A percentile compares a stretch with the other conserved stretches of the same genome.
Evolutionary conservation across 2,797 vertebrate species (phyloP).

Genomic region (Melopsittacus undulatus): DNA sequence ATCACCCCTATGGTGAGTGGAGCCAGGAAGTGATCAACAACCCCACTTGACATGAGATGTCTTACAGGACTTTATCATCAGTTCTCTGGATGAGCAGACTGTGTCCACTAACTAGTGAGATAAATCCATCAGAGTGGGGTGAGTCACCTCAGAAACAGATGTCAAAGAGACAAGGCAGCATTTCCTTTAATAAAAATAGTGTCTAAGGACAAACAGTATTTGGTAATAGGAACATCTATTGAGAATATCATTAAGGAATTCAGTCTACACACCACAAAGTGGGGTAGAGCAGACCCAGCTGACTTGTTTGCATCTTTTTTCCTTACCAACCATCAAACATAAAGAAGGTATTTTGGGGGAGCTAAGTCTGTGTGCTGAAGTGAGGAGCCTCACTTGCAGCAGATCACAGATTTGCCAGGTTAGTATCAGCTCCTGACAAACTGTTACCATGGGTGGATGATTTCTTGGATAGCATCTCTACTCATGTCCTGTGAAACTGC

Average conservation of each 20-base stretch:
- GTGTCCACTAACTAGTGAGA: not conserved
- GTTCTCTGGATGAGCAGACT: not conserved
- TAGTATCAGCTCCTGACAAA: not conserved
- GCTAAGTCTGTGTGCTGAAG: not conserved
- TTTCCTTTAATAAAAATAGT: not conserved
- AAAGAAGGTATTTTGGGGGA: not conserved
- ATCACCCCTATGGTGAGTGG: not conserved
- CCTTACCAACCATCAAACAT: not conserved
- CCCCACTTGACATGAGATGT: not conserved
- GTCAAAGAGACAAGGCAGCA: not conserved
- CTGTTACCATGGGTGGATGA: not conserved
- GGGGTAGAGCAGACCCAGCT: not conserved
- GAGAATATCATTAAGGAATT: slow-evolving; percentile 5
- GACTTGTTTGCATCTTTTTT: not conserved
- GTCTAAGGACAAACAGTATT: not conserved
- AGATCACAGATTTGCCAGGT: not conserved
- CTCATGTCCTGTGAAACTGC: not conserved
- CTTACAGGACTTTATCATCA: not conserved
- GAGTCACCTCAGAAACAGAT: not conserved
- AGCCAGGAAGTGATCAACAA: not conserved
- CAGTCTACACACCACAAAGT: not conserved
- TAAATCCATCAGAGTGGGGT: not conserved
- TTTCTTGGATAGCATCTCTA: not conserved
- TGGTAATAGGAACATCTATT: not conserved
- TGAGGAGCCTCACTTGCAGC: not conserved